A percentile compares a stretch with the other conserved stretches of the same genome.
Conservation (phyloP, 1,140 invertebrate genomes). For the Riptortus pedestris region DNA sequence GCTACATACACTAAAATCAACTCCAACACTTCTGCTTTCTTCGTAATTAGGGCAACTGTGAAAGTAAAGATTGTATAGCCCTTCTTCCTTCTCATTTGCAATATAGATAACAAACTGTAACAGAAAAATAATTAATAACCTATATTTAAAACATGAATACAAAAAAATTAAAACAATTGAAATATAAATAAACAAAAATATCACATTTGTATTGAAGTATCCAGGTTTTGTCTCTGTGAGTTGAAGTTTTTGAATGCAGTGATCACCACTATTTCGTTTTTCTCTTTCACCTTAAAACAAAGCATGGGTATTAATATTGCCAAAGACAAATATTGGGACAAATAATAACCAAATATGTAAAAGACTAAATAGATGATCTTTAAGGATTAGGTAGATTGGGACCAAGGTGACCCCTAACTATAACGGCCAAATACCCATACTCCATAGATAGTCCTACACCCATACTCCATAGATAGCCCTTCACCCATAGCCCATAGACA, state of each 20-base stretch:
- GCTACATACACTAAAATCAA: constrained; percentile 58
- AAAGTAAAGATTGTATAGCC: constrained; percentile 90
- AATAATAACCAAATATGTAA: no score
- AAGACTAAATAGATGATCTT: no score
- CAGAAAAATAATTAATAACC: constrained; percentile 19
- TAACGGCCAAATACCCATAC: no score
- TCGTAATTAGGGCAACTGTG: constrained; percentile 80
- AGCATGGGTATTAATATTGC: no score
- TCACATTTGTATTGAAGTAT: constrained; percentile 48
- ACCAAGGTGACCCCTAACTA: no score
- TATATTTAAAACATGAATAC: constrained; percentile 19
- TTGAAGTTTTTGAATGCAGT: constrained; percentile 14
- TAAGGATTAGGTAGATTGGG: no score
- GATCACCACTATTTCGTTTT: constrained; percentile 4
- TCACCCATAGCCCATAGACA: no score
- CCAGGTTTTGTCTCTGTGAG: constrained; percentile 36
- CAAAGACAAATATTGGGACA: no score
- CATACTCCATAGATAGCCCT: no score
- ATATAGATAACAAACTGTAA: constrained; percentile 75
- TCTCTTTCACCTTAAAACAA: constrained; percentile 10
- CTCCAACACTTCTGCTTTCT: constrained; percentile 37
- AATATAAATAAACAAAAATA: constrained; percentile 13
- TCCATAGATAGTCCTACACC: no score
- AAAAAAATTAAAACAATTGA: not conserved
- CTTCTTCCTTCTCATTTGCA: constrained; percentile 65